Evolutionary conservation across 2,113 vertebrate genomes (phyloP).

Genomic region (Cepphus grylle): DNA sequence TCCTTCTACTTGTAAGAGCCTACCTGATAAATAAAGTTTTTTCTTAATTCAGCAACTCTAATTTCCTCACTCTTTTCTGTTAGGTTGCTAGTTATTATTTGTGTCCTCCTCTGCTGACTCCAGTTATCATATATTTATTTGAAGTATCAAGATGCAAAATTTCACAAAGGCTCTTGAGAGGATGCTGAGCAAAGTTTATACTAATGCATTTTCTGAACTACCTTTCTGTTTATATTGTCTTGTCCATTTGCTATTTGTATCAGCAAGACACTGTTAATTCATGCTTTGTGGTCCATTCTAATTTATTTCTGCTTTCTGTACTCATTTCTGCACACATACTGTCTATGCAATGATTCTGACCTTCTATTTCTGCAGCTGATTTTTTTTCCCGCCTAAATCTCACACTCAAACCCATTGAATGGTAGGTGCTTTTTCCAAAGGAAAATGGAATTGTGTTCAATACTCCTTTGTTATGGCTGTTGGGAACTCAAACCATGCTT

Average conservation of each 20-base stretch:
- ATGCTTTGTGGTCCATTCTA: neutral
- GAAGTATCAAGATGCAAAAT: neutral
- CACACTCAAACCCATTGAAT: neutral
- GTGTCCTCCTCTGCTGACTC: neutral
- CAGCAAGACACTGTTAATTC: neutral
- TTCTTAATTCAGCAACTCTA: neutral
- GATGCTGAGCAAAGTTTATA: neutral
- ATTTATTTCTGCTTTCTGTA: neutral
- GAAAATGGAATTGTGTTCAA: neutral
- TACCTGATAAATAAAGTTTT: neutral
- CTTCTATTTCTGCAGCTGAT: neutral
- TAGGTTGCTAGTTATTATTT: neutral
- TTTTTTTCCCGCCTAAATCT: neutral
- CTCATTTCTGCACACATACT: neutral
- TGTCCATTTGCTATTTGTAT: neutral
- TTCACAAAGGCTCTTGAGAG: neutral
- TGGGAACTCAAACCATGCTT: neutral
- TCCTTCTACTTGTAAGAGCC: neutral
- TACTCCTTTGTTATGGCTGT: neutral
- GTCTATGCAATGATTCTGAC: neutral
- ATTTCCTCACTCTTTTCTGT: neutral
- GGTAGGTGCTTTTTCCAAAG: rapidly evolving
- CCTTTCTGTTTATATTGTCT: neutral
- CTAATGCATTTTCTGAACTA: neutral
- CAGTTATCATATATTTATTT: neutral